Conservation (phyloP, 2,797 vertebrate genomes). For the Luscinia luscinia region DNA sequence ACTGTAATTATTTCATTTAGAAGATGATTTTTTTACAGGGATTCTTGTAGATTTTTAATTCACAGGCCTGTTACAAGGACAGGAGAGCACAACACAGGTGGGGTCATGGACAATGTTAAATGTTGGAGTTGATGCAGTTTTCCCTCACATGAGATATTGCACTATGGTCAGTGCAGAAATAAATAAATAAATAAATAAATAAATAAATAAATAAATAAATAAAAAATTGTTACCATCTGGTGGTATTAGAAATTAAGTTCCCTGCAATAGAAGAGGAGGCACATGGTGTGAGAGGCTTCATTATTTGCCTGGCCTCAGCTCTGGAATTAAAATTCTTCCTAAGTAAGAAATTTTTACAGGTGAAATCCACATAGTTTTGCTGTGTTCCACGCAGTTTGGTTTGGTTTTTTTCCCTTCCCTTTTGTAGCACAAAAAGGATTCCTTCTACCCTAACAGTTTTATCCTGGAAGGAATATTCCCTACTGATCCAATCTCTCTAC, state of each 20-base stretch:
- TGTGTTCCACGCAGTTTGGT: background rate
- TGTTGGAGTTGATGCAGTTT: background rate
- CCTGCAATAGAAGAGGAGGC: background rate
- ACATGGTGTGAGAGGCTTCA: background rate
- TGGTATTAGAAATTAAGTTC: background rate
- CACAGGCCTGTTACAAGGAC: background rate
- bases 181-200: too few relatives aligned
- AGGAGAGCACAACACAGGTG: background rate
- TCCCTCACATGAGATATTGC: background rate
- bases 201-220: background rate
- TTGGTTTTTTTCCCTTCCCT: background rate
- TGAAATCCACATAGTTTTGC: background rate
- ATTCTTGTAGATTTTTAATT: background rate
- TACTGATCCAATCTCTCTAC: background rate
- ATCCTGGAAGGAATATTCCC: background rate
- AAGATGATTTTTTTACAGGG: background rate
- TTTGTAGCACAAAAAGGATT: background rate
- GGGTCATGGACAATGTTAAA: too few relatives aligned
- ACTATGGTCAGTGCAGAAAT: background rate
- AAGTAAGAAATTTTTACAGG: background rate
- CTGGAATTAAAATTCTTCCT: background rate
- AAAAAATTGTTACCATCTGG: background rate
- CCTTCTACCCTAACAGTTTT: accelerated
- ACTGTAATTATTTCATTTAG: background rate
- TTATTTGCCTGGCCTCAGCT: background rate